A percentile compares a stretch with the other conserved stretches of the same genome.
Conservation (phyloP, 2,113 vertebrate genomes). For the Murina feae region DNA sequence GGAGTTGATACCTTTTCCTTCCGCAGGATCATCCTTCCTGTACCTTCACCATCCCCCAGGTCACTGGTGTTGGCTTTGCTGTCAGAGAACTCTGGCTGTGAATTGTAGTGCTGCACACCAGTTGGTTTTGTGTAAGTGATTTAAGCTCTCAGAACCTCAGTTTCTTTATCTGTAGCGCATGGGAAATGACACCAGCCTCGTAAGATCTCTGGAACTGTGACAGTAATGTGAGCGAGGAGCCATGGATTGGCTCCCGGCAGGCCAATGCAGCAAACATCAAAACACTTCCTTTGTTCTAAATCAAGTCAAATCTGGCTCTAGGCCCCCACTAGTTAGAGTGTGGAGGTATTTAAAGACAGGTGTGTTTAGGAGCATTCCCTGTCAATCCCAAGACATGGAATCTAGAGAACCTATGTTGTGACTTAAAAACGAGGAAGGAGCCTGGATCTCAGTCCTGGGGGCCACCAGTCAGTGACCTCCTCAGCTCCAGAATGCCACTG, state of each 20-base stretch:
- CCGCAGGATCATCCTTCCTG: neutral
- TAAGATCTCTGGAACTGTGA: neutral
- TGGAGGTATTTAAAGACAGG: neutral
- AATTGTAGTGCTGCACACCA: neutral
- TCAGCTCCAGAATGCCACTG: fast-evolving
- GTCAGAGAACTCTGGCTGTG: neutral
- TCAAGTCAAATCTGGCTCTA: neutral
- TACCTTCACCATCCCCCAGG: neutral
- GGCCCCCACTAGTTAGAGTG: neutral
- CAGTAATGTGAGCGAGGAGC: neutral
- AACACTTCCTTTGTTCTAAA: neutral
- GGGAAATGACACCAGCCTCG: neutral
- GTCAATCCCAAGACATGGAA: neutral
- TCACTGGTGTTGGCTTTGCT: neutral
- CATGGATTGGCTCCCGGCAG: neutral
- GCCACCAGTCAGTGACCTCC: neutral
- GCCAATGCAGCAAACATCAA: neutral
- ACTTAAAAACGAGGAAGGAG: neutral
- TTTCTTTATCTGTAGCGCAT: neutral
- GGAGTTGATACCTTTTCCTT: neutral
- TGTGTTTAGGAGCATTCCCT: neutral
- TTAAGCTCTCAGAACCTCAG: neutral
- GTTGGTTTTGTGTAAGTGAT: neutral
- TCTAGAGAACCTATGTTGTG: neutral
- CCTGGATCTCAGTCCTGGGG: neutral